Conservation (phyloP, 2,888 invertebrate genomes). For the Gymnocheta viridis region DNA sequence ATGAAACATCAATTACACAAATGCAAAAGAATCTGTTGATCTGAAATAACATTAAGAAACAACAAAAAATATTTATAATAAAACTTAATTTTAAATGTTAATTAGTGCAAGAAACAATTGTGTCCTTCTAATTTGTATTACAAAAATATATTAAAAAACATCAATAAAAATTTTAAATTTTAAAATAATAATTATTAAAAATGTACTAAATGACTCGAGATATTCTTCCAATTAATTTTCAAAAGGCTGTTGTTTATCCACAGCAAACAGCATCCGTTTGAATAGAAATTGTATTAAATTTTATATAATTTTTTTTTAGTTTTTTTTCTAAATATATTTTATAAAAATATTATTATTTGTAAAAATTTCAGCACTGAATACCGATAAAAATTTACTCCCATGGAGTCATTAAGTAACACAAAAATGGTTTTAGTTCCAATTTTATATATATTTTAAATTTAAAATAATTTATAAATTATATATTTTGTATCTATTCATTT, state of each 20-base stretch:
- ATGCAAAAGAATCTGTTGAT: slow-evolving; percentile 3
- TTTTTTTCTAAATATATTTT: background rate
- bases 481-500: background rate
- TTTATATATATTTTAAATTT: slow-evolving; percentile 4
- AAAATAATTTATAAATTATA: background rate
- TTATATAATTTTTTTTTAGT: background rate
- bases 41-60: slow-evolving; percentile 6
- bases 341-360: slow-evolving; percentile 15
- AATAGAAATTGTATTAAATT: too few species aligned
- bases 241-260: too few species aligned
- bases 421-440: slow-evolving; percentile 65
- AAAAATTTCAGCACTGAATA: background rate
- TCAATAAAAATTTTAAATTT: background rate
- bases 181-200: background rate
- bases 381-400: slow-evolving; percentile 58
- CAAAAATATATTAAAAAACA: background rate
- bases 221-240: too few species aligned
- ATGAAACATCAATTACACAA: background rate
- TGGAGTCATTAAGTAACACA: slow-evolving; percentile 55
- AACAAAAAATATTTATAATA: slow-evolving; percentile 11
- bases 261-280: too few species aligned
- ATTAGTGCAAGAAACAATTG: slow-evolving; percentile 50
- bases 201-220: too few species aligned
- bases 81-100: slow-evolving; percentile 47
- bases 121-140: slow-evolving; percentile 39